A percentile compares a stretch with the other conserved stretches of the same genome.
Conservation (phyloP, 2,797 vertebrate genomes). For the Sciurus vulgaris region DNA sequence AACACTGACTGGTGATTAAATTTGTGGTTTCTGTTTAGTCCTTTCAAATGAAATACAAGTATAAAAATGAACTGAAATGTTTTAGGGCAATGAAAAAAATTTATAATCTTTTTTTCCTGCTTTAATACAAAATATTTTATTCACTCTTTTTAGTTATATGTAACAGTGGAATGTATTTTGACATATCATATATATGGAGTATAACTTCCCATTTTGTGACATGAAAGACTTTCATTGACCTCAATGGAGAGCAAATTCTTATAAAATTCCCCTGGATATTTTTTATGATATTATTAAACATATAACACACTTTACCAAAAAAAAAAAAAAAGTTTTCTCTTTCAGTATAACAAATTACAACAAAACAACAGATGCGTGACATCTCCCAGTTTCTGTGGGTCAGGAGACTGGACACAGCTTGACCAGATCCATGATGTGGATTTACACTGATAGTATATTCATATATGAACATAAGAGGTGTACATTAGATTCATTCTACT, state of each 20-base stretch:
- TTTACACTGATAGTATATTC: too few relatives aligned
- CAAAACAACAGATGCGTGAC: neutral
- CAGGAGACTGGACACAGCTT: neutral
- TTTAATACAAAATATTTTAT: too few relatives aligned
- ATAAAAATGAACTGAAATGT: neutral
- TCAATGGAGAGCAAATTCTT: neutral
- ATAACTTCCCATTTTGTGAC: neutral
- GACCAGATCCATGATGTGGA: neutral
- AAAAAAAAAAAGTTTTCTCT: neutral
- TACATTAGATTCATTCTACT: too few relatives aligned
- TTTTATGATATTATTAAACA: neutral
- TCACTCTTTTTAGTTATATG: too few relatives aligned
- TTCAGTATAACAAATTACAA: neutral
- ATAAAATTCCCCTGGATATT: neutral
- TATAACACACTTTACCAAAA: neutral
- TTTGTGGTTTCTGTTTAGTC: neutral
- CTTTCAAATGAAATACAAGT: neutral
- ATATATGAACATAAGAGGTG: too few relatives aligned
- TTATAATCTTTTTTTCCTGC: neutral
- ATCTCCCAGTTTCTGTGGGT: neutral
- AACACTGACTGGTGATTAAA: conserved; percentile 31
- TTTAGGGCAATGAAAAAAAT: neutral
- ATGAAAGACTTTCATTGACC: neutral
- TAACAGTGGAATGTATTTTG: too few relatives aligned
- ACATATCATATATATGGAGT: too few relatives aligned